These are phyloP conservation scores for Tipula helvola DNA, from an alignment of 2,888 invertebrate species.

Conservation along the genomic window DNA sequence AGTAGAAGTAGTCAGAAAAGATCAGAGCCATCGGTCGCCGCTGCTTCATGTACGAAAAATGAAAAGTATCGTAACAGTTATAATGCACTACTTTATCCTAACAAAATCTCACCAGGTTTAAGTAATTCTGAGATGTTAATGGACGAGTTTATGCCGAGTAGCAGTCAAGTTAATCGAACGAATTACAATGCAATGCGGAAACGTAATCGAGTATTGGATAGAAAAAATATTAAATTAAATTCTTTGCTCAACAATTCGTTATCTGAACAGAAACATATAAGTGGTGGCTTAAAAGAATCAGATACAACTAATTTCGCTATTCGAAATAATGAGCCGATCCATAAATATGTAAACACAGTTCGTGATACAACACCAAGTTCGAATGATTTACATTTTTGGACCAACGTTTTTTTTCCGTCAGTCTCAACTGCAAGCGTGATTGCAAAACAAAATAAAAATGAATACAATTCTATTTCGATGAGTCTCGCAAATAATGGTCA, in stretches of 20 bases:
- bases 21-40: not conserved
- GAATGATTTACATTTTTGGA: conserved; percentile 7
- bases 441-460: not conserved
- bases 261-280: not conserved
- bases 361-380: not conserved
- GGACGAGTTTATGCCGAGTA: not conserved
- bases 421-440: not conserved
- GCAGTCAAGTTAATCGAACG: not conserved
- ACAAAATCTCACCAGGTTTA: not conserved
- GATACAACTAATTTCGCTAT: not conserved
- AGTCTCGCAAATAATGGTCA: not conserved
- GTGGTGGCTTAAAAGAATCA: not conserved
- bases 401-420: not conserved
- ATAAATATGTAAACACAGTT: not conserved
- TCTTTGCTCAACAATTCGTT: not conserved
- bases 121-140: not conserved
- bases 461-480: not conserved
- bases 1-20: not conserved
- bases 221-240: not conserved
- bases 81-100: not conserved
- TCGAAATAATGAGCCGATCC: not conserved
- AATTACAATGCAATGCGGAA: not conserved
- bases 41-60: not conserved
- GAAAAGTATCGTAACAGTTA: not conserved
- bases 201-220: conserved; percentile 7